These are phyloP conservation scores for Leuciscus idus DNA, from an alignment of 2,113 vertebrate genomes.

Conservation along the genomic window DNA sequence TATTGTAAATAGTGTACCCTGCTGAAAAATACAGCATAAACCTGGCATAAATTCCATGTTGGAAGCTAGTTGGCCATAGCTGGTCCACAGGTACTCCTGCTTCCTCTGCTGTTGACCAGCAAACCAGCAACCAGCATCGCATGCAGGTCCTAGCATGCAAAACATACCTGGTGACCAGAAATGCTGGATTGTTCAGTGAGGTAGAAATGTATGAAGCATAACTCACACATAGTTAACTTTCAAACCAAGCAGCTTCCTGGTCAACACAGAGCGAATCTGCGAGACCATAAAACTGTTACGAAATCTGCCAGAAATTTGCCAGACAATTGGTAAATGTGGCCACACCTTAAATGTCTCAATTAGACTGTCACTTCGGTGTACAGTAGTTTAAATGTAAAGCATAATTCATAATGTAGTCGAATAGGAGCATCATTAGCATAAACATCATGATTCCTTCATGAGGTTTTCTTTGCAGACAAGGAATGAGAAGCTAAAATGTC, in stretches of 20 bases:
- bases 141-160: too few species aligned
- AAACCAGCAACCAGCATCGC: too few species aligned
- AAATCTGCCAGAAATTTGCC: not conserved
- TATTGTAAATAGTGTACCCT: not conserved
- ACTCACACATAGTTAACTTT: not conserved
- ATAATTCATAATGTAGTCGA: not conserved
- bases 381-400: not conserved
- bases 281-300: not conserved
- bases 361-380: not conserved
- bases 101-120: too few species aligned
- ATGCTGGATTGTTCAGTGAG: too few species aligned
- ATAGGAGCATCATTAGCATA: not conserved
- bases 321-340: not conserved
- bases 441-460: not conserved
- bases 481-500: not conserved
- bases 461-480: constrained; percentile 7
- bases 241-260: not conserved
- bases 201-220: not conserved
- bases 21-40: too few species aligned
- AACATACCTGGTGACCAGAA: too few species aligned
- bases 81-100: too few species aligned
- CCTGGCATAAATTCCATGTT: too few species aligned
- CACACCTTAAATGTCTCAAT: not conserved
- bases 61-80: too few species aligned
- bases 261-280: not conserved